These are phyloP conservation scores for Entomyzon cyanotis DNA, from an alignment of 2,113 vertebrate genomes.

Conservation along the genomic window DNA sequence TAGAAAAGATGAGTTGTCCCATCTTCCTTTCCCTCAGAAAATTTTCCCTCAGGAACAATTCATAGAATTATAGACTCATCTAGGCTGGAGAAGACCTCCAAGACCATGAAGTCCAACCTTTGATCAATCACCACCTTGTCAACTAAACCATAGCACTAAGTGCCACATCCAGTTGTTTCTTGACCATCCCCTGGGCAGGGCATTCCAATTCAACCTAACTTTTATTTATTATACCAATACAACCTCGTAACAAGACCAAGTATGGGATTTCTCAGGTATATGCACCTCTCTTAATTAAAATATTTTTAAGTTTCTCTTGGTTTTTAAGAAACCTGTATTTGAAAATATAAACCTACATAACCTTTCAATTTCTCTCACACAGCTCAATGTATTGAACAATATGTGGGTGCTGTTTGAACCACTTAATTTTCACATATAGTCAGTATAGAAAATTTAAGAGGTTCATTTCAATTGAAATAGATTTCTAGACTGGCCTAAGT, in stretches of 20 bases:
- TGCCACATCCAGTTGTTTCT: rapidly evolving
- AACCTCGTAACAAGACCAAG: not conserved
- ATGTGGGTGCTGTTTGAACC: not conserved
- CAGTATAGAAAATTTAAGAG: not conserved
- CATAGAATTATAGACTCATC: not conserved
- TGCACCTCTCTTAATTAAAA: not conserved
- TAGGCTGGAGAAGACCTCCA: not conserved
- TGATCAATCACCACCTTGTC: not conserved
- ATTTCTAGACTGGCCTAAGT: not conserved
- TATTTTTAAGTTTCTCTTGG: not conserved
- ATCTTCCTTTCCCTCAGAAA: not conserved
- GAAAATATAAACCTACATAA: not conserved
- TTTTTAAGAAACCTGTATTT: not conserved
- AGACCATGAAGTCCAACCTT: not conserved
- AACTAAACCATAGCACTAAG: not conserved
- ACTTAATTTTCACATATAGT: not conserved
- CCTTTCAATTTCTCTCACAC: not conserved
- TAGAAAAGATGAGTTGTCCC: not conserved
- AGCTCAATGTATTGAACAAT: not conserved
- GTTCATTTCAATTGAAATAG: not conserved
- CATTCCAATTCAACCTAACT: not conserved
- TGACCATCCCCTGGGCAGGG: not conserved
- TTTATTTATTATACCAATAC: not conserved
- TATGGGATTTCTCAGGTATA: not conserved
- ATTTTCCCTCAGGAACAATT: not conserved